Percentiles rank a stretch among this genome's conserved stretches.
These are phyloP conservation scores for Galerucella calmariensis DNA, from an alignment of 2,888 invertebrate species.

Conservation along the genomic window DNA sequence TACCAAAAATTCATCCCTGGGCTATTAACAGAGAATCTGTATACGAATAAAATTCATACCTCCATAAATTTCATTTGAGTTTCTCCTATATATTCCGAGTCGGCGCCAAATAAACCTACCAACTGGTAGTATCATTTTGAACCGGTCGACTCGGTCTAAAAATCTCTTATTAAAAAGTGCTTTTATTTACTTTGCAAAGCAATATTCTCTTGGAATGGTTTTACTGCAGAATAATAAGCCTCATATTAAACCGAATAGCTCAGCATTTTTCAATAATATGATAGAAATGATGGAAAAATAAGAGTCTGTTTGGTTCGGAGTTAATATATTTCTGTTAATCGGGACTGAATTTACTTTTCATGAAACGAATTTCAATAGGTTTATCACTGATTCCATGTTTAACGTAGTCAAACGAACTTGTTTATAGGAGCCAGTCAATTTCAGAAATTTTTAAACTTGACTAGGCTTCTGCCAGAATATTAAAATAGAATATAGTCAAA, in stretches of 20 bases:
- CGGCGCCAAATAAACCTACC: slow-evolving; percentile 4
- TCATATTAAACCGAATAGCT: slow-evolving; percentile 27
- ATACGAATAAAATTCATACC: background rate
- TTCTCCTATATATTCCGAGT: slow-evolving; percentile 14
- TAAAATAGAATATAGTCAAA: too few relatives aligned
- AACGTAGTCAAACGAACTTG: too few relatives aligned
- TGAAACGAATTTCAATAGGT: background rate
- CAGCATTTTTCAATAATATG: slow-evolving; percentile 29
- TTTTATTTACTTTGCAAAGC: slow-evolving; percentile 30
- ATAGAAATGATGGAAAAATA: slow-evolving; percentile 10
- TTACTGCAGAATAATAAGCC: slow-evolving; percentile 27
- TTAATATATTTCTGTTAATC: background rate
- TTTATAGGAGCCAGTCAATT: too few relatives aligned
- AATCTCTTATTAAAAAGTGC: slow-evolving; percentile 31
- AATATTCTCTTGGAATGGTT: slow-evolving; percentile 23
- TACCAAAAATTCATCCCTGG: too few relatives aligned
- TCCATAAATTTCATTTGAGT: slow-evolving; percentile 8
- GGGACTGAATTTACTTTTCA: background rate
- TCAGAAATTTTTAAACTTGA: too few relatives aligned
- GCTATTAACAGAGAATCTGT: too few relatives aligned
- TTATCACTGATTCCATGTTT: too few relatives aligned
- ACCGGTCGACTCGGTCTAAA: slow-evolving; percentile 14
- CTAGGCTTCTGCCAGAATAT: too few relatives aligned
- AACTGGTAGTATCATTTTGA: slow-evolving; percentile 12
- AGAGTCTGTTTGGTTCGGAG: background rate